Evolutionary conservation across 2,113 vertebrate genomes (phyloP), one percentile per base, ranked within the genome.

Genomic region (Nesospiza acunhae): DNA sequence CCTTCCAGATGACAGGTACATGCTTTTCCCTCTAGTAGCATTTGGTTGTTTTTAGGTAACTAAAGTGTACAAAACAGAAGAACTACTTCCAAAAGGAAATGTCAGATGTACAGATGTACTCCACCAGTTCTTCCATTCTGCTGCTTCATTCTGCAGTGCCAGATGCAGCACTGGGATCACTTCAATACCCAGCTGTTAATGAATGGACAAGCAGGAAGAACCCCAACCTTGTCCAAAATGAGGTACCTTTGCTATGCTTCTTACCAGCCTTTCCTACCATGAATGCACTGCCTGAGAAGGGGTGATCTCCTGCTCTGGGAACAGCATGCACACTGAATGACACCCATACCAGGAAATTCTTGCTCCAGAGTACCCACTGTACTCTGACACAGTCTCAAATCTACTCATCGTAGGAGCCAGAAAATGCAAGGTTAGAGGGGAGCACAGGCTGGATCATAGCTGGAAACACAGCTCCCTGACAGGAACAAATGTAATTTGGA

Each of bases 161-260:
- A 41, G 55, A 31, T 1, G 2, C 16, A 69, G 79, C 44, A 72
- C 1, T 1, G 2, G 27, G 67, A 63, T 37, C 18, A 37, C 28
- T 60, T 42, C 47, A 68, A 47, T 8, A 39, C 3, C 28, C 53
- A 62, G 53, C 20, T 80, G 3, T 20, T 49, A 39, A 58, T 21
- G 69, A 60, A 44, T 9, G 33, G 24, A 80, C 16, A 44, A 20
- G 28, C 28, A 78, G 13, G 33, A 19, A 88, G 72, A 90, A 80
- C 22, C 13, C 23, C 58, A 80, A 0, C 19, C 27, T 41, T 41
- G 10, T 31, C 37, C 49, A 37, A 52, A 91, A 42, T 0, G 0
- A 46, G 44, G 7, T 13, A 44, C 6, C 19, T 60, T 64, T 42
- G 23, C 67, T 66, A 1, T 37, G 22, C 31, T 49, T 68, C 47